These are phyloP conservation scores for Otus scops DNA, from an alignment of 2,797 vertebrate species.

Conservation along the genomic window DNA sequence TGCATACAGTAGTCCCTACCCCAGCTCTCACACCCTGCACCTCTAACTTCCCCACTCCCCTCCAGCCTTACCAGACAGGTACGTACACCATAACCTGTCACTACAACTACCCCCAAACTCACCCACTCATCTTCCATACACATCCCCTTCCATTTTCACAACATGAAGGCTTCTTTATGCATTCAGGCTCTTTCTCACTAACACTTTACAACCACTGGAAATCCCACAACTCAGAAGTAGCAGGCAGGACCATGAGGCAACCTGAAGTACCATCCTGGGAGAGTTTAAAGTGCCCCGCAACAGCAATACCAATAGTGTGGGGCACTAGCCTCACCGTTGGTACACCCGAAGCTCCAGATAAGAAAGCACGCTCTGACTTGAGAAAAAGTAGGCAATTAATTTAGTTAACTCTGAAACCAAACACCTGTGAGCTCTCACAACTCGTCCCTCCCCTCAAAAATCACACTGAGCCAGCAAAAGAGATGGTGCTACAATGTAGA, in stretches of 20 bases:
- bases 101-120: not conserved
- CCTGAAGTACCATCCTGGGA: not conserved
- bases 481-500: not conserved
- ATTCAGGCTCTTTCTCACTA: not conserved
- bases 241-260: not conserved
- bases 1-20: not conserved
- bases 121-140: not conserved
- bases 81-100: not conserved
- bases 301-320: fast-evolving
- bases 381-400: not conserved
- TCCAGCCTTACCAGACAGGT: not conserved
- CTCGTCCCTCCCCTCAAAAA: not conserved
- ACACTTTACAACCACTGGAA: not conserved
- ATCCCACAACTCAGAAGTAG: not conserved
- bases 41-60: not conserved
- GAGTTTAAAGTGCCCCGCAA: not conserved
- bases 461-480: not conserved
- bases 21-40: not conserved
- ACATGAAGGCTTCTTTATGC: not conserved
- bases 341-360: not conserved
- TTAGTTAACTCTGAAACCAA: not conserved
- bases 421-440: not conserved
- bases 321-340: not conserved
- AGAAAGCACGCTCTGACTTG: not conserved
- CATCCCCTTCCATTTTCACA: not conserved